Evolutionary conservation across 2,797 vertebrate species (phyloP).

Genomic region (Amazonetta brasiliensis): DNA sequence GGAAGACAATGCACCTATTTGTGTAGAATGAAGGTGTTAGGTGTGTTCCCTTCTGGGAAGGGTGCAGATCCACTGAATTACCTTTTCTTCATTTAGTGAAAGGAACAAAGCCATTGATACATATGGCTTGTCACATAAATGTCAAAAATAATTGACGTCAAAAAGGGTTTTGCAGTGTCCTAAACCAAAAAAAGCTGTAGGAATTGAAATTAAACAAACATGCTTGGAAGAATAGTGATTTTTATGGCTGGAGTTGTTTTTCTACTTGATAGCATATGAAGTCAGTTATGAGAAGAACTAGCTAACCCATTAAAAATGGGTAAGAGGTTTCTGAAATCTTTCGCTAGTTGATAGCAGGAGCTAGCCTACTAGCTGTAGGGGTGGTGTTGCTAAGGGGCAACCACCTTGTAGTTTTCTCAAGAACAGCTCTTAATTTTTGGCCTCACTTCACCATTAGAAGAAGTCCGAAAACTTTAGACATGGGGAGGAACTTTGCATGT

Average conservation of each 20-base stretch:
- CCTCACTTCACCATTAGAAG: accelerated
- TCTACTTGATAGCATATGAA: neutral
- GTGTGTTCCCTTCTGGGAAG: neutral
- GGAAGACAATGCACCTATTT: neutral
- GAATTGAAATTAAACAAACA: neutral
- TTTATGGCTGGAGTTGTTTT: neutral
- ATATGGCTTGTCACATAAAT: neutral
- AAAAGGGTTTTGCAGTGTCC: neutral
- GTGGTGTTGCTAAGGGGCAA: neutral
- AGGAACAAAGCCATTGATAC: neutral
- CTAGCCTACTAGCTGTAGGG: neutral
- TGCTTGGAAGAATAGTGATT: neutral
- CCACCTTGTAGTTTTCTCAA: neutral
- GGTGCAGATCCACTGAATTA: neutral
- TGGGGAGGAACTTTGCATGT: neutral
- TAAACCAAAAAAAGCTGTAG: neutral
- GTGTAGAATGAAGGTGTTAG: neutral
- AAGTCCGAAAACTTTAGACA: neutral
- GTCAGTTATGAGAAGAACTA: neutral
- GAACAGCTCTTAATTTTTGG: neutral
- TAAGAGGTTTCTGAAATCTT: neutral
- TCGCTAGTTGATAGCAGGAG: neutral
- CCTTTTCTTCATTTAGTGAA: neutral
- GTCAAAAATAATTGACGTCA: neutral
- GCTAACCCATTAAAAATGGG: neutral